phyloP scores from a whole-genome alignment of 2,113 vertebrate genomes.

The Eonycteris spelaea region DNA sequence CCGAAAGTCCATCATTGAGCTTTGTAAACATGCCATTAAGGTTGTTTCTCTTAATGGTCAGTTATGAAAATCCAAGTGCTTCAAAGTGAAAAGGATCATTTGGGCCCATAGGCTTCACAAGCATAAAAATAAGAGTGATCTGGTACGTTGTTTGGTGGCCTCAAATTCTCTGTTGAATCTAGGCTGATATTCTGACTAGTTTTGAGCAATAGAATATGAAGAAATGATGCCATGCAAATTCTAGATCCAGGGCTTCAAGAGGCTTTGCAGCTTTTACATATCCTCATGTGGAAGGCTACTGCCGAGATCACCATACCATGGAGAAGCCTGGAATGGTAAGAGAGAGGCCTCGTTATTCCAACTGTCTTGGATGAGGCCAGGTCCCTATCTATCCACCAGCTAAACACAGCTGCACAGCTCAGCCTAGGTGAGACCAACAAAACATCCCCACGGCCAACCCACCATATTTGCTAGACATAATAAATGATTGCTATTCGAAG shows the following conservation, averaged over 20 bases:
- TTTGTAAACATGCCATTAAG: background rate
- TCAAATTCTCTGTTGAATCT: background rate
- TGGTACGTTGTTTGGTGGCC: background rate
- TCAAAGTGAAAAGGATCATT: background rate
- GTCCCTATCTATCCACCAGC: rapidly evolving
- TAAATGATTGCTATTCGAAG: background rate
- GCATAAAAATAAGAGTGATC: background rate
- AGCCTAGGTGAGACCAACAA: background rate
- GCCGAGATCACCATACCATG: background rate
- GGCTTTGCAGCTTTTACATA: background rate
- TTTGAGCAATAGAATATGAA: background rate
- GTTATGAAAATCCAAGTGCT: background rate
- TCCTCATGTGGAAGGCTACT: background rate
- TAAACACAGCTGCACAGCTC: background rate
- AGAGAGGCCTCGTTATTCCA: background rate
- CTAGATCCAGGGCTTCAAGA: background rate
- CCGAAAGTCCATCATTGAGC: background rate
- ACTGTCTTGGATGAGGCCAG: background rate
- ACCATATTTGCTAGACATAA: background rate
- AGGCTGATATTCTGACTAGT: background rate
- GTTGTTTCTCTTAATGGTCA: background rate
- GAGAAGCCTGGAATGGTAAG: background rate
- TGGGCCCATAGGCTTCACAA: background rate
- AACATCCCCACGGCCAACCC: background rate
- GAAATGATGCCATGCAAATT: background rate